These are phyloP conservation scores for Scleropages formosus DNA, from an alignment of 2,797 vertebrate species.

Conservation along the genomic window DNA sequence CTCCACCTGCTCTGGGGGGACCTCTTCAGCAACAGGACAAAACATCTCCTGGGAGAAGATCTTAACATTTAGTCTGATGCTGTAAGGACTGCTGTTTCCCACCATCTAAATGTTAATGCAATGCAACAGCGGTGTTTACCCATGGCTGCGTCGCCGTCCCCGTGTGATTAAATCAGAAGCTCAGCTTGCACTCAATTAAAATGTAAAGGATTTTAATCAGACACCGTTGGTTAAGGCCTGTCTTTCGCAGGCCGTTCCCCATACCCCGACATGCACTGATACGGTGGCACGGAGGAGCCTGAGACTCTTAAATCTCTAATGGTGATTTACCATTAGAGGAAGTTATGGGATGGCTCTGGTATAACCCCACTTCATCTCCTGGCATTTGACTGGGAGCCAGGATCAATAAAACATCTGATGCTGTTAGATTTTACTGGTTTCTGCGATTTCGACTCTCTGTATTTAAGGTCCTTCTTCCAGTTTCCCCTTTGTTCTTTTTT, in stretches of 20 bases:
- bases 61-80: conserved; percentile 39
- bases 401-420: conserved; percentile 19
- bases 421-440: conserved; percentile 1
- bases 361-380: conserved; percentile 13
- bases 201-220: conserved; percentile 42
- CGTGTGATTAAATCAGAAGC: conserved; percentile 52
- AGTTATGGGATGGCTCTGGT: background rate
- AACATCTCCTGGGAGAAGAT: conserved; percentile 37
- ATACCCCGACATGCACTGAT: background rate
- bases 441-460: conserved; percentile 15
- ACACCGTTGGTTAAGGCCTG: conserved; percentile 21
- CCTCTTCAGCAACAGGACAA: conserved; percentile 43
- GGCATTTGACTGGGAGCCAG: conserved; percentile 12
- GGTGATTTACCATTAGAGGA: conserved; percentile 17
- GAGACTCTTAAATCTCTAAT: background rate
- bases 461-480: conserved; percentile 1
- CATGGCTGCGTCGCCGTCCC: conserved; percentile 41
- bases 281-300: background rate
- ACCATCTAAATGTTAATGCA: conserved; percentile 29
- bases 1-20: conserved; percentile 34
- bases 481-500: background rate
- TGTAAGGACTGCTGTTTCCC: conserved; percentile 40
- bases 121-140: conserved; percentile 28
- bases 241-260: background rate
- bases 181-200: conserved; percentile 56